Evolutionary conservation across 2,888 invertebrate genomes (phyloP).

Genomic region (Argyresthia goedartella): DNA sequence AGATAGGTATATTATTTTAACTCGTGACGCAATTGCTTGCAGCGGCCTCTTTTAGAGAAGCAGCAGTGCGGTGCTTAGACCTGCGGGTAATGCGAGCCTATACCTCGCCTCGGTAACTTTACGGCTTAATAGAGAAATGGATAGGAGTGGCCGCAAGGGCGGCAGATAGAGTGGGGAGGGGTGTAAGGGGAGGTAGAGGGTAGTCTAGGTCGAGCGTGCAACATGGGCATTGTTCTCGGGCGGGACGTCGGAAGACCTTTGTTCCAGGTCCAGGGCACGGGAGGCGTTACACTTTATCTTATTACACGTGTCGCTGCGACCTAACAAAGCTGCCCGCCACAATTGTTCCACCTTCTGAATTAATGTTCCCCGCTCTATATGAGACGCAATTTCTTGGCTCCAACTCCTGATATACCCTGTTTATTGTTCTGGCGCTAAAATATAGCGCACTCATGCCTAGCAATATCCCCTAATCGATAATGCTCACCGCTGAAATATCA

Average conservation of each 20-base stretch:
- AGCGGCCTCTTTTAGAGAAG: background rate
- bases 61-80: background rate
- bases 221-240: conserved; percentile 34
- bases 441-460: too few species aligned
- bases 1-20: conserved; percentile 8
- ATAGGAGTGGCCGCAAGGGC: background rate
- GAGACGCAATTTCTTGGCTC: background rate
- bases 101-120: background rate
- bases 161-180: too few species aligned
- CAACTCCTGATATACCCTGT: too few species aligned
- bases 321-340: conserved; percentile 45
- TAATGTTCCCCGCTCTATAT: conserved; percentile 32
- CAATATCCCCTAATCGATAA: too few species aligned
- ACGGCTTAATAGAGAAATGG: background rate
- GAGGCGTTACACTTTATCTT: conserved; percentile 43
- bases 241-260: conserved; percentile 49
- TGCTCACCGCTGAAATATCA: too few species aligned
- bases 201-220: background rate
- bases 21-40: conserved; percentile 1
- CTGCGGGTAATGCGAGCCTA: background rate
- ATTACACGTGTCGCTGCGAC: conserved; percentile 53
- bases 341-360: conserved; percentile 46
- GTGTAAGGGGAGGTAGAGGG: background rate
- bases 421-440: too few species aligned
- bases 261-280: conserved; percentile 38